phyloP scores from a whole-genome alignment of 2,888 invertebrate genomes.

The Gymnocheta viridis region DNA sequence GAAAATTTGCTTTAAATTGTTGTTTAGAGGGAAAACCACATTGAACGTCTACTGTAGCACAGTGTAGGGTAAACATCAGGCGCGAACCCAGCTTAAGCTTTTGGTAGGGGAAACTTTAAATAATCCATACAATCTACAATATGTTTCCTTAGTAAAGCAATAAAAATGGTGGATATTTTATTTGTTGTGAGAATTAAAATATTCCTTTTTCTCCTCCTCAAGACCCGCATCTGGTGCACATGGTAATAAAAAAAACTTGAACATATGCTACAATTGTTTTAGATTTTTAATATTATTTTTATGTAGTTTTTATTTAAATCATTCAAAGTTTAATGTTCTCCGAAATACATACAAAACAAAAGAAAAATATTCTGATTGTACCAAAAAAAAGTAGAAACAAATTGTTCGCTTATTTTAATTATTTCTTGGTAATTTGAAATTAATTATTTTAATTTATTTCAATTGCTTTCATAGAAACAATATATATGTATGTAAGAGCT shows the following conservation, averaged over 20 bases:
- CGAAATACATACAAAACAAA: neutral
- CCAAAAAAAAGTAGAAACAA: conserved; percentile 5
- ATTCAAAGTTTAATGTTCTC: neutral
- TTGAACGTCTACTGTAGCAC: too few species aligned
- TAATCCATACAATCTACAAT: too few species aligned
- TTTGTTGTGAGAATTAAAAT: too few species aligned
- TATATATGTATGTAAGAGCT: neutral
- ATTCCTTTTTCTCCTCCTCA: too few species aligned
- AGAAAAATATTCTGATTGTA: neutral
- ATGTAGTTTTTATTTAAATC: conserved; percentile 10
- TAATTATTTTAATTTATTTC: conserved; percentile 44
- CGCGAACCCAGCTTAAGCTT: too few species aligned
- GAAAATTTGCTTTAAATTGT: too few species aligned
- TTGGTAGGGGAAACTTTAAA: too few species aligned
- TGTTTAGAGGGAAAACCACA: too few species aligned
- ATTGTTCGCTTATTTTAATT: conserved; percentile 28
- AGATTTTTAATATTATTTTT: neutral
- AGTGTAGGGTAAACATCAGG: too few species aligned
- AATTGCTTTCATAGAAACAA: neutral
- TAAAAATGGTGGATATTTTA: too few species aligned
- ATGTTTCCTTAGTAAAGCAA: too few species aligned
- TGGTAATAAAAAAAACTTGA: neutral
- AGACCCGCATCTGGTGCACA: too few species aligned
- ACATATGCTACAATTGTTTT: conserved; percentile 14
- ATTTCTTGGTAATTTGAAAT: conserved; percentile 35